Evolutionary conservation across 2,797 vertebrate genomes (phyloP).

Genomic region (Girardinus metallicus): DNA sequence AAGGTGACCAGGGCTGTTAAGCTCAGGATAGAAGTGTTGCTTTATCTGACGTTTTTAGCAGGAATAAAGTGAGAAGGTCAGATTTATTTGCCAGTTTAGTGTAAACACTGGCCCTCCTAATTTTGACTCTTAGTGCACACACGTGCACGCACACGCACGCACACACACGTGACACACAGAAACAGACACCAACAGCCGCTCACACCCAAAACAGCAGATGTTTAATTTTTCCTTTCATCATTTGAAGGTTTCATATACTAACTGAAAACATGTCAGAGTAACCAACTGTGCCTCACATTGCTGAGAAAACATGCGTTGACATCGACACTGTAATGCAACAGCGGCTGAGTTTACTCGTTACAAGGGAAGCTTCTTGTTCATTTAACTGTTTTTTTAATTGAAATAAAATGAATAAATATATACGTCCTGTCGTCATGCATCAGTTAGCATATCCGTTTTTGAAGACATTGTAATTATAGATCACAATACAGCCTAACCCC

Average conservation of each 20-base stretch:
- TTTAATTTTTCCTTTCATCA: not conserved
- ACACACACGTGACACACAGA: not conserved
- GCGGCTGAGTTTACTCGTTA: no score
- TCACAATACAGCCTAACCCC: no score
- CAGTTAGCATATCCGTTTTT: not conserved
- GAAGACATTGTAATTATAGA: not conserved
- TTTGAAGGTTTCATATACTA: not conserved
- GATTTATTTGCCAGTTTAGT: not conserved
- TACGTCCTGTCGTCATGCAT: not conserved
- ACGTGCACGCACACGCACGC: no score
- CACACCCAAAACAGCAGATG: not conserved
- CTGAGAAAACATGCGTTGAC: not conserved
- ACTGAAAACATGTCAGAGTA: not conserved
- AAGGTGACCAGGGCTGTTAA: not conserved
- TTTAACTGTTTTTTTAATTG: not conserved
- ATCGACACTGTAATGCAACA: no score
- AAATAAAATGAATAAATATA: not conserved
- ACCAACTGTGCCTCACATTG: not conserved
- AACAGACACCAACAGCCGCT: not conserved
- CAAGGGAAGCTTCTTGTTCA: not conserved
- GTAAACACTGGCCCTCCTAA: not conserved
- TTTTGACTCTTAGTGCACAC: no score
- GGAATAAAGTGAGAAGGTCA: not conserved
- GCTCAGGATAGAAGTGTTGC: constrained; percentile 1
- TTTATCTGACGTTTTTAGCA: not conserved